These are phyloP conservation scores for Threskiornis aethiopicus DNA, from an alignment of 2,797 vertebrate species.

Conservation along the genomic window DNA sequence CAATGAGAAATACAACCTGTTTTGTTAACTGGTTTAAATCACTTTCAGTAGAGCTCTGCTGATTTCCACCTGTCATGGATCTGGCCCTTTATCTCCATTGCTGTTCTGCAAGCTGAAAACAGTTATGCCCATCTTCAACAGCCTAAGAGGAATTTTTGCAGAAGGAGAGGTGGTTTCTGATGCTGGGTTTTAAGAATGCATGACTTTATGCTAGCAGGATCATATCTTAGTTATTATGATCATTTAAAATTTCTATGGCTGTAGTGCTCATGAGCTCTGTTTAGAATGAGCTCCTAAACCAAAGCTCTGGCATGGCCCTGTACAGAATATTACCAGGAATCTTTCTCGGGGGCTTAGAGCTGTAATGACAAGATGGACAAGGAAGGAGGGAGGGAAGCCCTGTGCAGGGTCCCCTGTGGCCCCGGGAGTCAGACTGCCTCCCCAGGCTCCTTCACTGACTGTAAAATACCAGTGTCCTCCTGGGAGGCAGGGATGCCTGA, in stretches of 20 bases:
- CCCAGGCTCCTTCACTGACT: not conserved
- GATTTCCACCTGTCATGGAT: not conserved
- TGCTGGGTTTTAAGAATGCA: not conserved
- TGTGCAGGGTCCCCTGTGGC: not conserved
- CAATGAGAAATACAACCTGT: not conserved
- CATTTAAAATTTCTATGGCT: not conserved
- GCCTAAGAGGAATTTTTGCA: not conserved
- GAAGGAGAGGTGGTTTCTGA: not conserved
- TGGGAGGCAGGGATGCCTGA: not conserved
- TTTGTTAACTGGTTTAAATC: not conserved
- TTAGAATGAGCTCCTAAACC: not conserved
- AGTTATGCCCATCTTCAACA: accelerated
- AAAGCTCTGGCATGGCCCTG: not conserved
- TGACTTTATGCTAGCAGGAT: not conserved
- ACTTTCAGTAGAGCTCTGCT: not conserved
- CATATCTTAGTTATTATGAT: not conserved
- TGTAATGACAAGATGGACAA: too few species aligned
- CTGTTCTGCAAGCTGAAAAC: not conserved
- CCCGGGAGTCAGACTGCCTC: too few species aligned
- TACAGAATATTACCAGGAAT: not conserved
- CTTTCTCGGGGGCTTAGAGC: not conserved
- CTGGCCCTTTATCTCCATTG: not conserved
- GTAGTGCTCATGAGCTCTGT: not conserved
- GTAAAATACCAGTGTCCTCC: not conserved
- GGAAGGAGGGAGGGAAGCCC: not conserved